Conservation (phyloP, 2,113 vertebrate genomes). For the Copsychus sechellarum region DNA sequence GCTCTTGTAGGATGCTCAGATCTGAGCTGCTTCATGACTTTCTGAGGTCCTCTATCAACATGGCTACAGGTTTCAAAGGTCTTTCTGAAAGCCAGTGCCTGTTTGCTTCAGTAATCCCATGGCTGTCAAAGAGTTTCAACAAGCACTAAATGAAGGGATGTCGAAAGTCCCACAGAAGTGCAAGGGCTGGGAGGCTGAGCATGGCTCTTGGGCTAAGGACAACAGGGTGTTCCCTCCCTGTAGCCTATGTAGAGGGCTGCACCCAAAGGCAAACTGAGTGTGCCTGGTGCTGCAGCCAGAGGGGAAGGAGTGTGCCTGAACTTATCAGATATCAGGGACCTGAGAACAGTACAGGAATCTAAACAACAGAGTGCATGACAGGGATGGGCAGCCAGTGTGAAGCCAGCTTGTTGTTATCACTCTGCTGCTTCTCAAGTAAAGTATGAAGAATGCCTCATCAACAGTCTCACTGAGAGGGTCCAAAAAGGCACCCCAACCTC, state of each 20-base stretch:
- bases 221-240: neutral
- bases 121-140: neutral
- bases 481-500: neutral
- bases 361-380: neutral
- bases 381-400: neutral
- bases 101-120: neutral
- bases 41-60: neutral
- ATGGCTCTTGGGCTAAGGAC: neutral
- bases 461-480: neutral
- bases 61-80: neutral
- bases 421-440: neutral
- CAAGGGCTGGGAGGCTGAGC: rapidly evolving
- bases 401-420: rapidly evolving
- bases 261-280: neutral
- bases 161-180: neutral
- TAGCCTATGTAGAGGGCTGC: neutral
- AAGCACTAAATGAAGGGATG: neutral
- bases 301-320: neutral
- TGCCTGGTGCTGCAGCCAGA: neutral
- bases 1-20: neutral
- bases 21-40: neutral
- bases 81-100: neutral
- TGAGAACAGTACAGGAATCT: neutral
- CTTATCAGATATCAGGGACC: neutral
- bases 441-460: neutral